A percentile compares a stretch with the other conserved stretches of the same genome.
Evolutionary conservation across 2,888 invertebrate genomes (phyloP).

Genomic region (Stenichneumon culpator): DNA sequence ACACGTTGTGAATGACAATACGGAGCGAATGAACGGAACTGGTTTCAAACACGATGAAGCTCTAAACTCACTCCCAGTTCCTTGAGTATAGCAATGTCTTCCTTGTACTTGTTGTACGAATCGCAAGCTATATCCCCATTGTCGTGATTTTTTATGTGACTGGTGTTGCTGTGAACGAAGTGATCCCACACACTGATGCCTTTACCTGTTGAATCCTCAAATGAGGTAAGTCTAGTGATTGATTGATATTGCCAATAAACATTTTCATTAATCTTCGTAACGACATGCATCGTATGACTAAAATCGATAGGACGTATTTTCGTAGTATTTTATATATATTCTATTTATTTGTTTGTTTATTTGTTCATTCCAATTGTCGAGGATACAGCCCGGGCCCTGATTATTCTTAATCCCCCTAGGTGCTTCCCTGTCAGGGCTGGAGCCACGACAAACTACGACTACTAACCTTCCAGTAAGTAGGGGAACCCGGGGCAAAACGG

Average conservation of each 20-base stretch:
- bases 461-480: no score
- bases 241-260: not conserved
- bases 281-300: no score
- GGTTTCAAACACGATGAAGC: not conserved
- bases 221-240: not conserved
- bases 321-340: no score
- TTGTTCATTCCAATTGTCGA: no score
- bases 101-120: slow-evolving; percentile 76
- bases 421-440: no score
- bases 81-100: slow-evolving; percentile 74
- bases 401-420: no score
- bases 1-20: not conserved
- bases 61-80: slow-evolving; percentile 73
- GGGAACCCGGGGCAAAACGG: no score
- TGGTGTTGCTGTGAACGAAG: slow-evolving; percentile 49
- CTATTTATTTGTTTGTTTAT: no score
- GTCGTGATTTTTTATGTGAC: slow-evolving; percentile 65
- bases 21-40: not conserved
- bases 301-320: no score
- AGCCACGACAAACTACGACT: no score
- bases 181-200: slow-evolving; percentile 86
- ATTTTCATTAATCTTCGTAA: no score
- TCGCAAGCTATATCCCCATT: slow-evolving; percentile 78
- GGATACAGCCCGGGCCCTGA: no score
- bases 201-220: slow-evolving; percentile 86